These are phyloP conservation scores for Verasper variegatus DNA, from an alignment of 2,113 vertebrate species.

Conservation along the genomic window DNA sequence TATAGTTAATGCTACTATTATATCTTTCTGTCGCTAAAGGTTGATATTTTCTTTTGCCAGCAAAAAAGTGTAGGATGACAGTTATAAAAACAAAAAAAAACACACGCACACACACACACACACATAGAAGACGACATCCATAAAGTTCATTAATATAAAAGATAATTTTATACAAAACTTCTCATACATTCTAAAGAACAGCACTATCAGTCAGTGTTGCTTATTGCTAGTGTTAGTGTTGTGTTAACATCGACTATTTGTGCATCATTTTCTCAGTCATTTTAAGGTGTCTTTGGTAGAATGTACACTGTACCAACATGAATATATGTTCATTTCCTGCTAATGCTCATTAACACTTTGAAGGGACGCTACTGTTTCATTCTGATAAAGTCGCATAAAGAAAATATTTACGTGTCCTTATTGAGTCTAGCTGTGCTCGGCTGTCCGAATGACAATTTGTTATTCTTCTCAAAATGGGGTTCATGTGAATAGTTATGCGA, in stretches of 20 bases:
- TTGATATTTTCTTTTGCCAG: slow-evolving; percentile 85
- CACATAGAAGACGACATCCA: slow-evolving; percentile 75
- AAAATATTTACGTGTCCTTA: slow-evolving; percentile 32
- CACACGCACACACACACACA: slow-evolving; percentile 64
- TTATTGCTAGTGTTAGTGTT: slow-evolving; percentile 74
- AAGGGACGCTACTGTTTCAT: slow-evolving; percentile 32
- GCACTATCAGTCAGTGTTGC: slow-evolving; percentile 76
- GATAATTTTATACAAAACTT: slow-evolving; percentile 76
- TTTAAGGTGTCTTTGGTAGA: slow-evolving; percentile 83
- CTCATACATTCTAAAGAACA: slow-evolving; percentile 80
- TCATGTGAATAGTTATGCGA: slow-evolving; percentile 44
- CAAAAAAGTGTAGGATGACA: slow-evolving; percentile 83
- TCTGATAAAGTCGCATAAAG: slow-evolving; percentile 24
- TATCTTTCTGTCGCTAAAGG: slow-evolving; percentile 78
- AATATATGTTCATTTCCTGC: slow-evolving; percentile 35
- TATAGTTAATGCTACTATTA: slow-evolving; percentile 82
- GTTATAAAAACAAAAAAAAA: slow-evolving; percentile 61
- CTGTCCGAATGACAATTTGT: slow-evolving; percentile 48
- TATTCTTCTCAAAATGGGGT: slow-evolving; percentile 50
- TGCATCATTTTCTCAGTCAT: slow-evolving; percentile 66
- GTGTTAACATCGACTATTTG: slow-evolving; percentile 67
- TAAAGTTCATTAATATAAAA: slow-evolving; percentile 77
- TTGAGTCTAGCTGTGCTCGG: slow-evolving; percentile 25
- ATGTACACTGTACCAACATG: slow-evolving; percentile 60
- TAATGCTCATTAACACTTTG: slow-evolving; percentile 40